These are phyloP conservation scores for Mirza zaza DNA, from an alignment of 2,113 vertebrate genomes.

Conservation along the genomic window DNA sequence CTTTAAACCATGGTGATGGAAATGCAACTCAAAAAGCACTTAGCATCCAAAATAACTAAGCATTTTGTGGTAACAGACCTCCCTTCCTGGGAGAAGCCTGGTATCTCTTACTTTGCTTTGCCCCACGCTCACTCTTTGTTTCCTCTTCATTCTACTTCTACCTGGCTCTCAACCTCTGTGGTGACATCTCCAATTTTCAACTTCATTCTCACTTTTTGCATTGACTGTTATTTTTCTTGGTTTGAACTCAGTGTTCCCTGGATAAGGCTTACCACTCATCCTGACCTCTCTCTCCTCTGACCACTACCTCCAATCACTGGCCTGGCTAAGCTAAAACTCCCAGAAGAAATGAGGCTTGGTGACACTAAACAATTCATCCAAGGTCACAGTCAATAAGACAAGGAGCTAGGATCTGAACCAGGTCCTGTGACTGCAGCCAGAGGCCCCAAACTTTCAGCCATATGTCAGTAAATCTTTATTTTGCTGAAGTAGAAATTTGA, in stretches of 20 bases:
- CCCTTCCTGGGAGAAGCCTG: neutral
- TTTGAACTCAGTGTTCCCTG: neutral
- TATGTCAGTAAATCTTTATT: neutral
- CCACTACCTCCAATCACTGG: neutral
- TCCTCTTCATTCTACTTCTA: neutral
- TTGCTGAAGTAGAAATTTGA: slow-evolving; percentile 17
- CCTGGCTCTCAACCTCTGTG: neutral
- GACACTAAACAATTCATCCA: neutral
- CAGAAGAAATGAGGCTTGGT: neutral
- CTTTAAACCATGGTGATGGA: neutral
- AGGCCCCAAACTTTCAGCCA: neutral
- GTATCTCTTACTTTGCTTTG: neutral
- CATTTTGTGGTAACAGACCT: neutral
- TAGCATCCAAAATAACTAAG: neutral
- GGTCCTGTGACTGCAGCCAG: neutral
- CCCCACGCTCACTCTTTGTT: neutral
- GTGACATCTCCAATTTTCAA: neutral
- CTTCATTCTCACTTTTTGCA: neutral
- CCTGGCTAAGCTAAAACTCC: neutral
- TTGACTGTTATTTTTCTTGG: neutral
- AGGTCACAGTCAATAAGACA: neutral
- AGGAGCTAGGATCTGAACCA: neutral
- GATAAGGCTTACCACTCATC: neutral
- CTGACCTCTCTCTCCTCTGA: neutral
- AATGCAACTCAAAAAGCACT: neutral